phyloP scores from a whole-genome alignment of 2,113 vertebrate species.

The Zeus faber region DNA sequence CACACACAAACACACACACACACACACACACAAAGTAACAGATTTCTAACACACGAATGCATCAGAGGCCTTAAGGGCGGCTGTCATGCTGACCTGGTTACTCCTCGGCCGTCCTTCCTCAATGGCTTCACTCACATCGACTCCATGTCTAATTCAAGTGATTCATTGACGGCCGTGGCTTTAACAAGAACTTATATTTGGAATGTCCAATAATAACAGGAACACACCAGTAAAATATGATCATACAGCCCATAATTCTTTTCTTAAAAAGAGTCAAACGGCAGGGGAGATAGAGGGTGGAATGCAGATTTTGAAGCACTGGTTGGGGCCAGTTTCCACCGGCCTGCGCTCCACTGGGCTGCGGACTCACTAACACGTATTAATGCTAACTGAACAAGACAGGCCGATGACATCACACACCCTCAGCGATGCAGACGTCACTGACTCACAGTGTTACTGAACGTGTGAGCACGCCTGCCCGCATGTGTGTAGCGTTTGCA shows the following conservation, averaged over 20 bases:
- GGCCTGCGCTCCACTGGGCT: constrained; percentile 56
- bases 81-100: no score
- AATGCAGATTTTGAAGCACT: constrained; percentile 63
- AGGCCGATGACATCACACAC: constrained; percentile 73
- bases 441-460: constrained; percentile 50
- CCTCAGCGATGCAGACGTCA: constrained; percentile 54
- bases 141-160: no score
- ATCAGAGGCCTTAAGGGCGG: no score
- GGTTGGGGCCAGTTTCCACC: constrained; percentile 64
- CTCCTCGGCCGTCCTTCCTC: no score
- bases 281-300: constrained; percentile 58
- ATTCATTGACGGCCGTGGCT: no score
- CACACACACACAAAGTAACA: constrained; percentile 18
- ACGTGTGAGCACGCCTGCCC: constrained; percentile 6
- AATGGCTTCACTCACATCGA: no score
- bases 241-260: constrained; percentile 67
- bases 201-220: constrained; percentile 20
- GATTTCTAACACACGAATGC: no score
- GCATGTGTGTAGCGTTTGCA: no score
- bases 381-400: constrained; percentile 70
- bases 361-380: constrained; percentile 59
- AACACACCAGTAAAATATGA: constrained; percentile 30
- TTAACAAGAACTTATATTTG: no score
- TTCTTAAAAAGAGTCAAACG: constrained; percentile 50
- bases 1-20: constrained; percentile 8